These are phyloP conservation scores for Phlogophora meticulosa DNA, from an alignment of 2,888 invertebrate species.

Conservation along the genomic window DNA sequence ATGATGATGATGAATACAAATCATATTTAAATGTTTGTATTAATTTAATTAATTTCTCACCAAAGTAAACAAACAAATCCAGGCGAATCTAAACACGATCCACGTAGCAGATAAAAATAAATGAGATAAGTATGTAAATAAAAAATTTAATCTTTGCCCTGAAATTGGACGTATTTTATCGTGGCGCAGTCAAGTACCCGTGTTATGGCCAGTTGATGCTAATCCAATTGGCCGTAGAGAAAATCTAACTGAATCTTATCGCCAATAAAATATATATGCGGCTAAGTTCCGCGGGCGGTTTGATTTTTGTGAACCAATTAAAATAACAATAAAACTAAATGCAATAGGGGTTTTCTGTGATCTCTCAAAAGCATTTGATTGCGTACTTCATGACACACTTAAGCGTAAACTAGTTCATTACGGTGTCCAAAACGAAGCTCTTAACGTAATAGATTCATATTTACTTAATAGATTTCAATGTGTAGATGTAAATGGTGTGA, in stretches of 20 bases:
- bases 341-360: too few relatives aligned
- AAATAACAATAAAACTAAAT: background rate
- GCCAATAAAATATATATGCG: slow-evolving; percentile 77
- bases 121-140: slow-evolving; percentile 58
- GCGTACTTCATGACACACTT: too few relatives aligned
- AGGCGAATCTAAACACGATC: slow-evolving; percentile 31
- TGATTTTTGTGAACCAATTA: background rate
- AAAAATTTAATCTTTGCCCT: slow-evolving; percentile 56
- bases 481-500: too few relatives aligned
- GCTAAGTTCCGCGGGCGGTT: slow-evolving; percentile 12
- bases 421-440: too few relatives aligned
- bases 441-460: too few relatives aligned
- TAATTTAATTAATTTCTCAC: background rate
- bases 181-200: slow-evolving; percentile 69
- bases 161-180: slow-evolving; percentile 79
- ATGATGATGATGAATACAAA: too few relatives aligned
- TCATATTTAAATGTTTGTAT: background rate
- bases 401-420: too few relatives aligned
- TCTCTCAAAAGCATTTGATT: too few relatives aligned
- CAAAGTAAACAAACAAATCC: background rate
- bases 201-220: slow-evolving; percentile 85
- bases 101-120: slow-evolving; percentile 58
- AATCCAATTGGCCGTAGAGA: slow-evolving; percentile 86
- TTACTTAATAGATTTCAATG: too few relatives aligned
- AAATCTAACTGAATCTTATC: slow-evolving; percentile 81